Base-by-base conservation (phyloP, 2,888 invertebrate genomes). In the Polydrusus tereticollis region DNA sequence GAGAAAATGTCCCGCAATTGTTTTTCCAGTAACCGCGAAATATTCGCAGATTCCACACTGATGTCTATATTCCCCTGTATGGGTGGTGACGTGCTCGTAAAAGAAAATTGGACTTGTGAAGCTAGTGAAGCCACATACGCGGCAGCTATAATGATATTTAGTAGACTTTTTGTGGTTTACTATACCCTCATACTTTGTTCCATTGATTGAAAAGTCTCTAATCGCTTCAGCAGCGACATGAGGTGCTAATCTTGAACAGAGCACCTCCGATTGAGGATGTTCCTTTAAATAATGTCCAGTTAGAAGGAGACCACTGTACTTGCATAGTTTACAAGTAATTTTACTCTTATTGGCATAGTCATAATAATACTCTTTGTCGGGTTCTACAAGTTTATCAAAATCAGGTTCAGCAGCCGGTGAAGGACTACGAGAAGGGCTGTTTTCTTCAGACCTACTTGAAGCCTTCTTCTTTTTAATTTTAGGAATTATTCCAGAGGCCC, bases 1-100 rank as follows among this genome's bases (percentile, higher is more conserved):
- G 1, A 76, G 60, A 67, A 81, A 78, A 72, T 84, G 83, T 0
- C 70, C 57, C 12, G 80, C 75, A 21, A 85, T 69, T 4, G 81
- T 77, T 72, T 83, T 83, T 8, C 68, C 70, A 18, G 77, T 80
- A 14, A 79, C 77, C 16, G 82, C 78, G 7, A 74, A 74, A 74
- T 78, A 82, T 64, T 83, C 77, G 77, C 94, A 95, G 55, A 86
- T 84, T 0, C 88, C 87, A 82, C 94, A 95, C 20, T 86, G 83
- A 72, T 89, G 90, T 65, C 91, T 87, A 77, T 90, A 93, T 84
- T 95, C 95, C 0, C 95, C 95, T 0, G 94, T 95, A 73, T 95
- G 95, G 55, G 86, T 88, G 20, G 90, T 89, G 43, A 93, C 87
- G 80, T 95, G 95, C 81, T 93, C 92, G 79, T 91, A 92, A 81